Evolutionary conservation across 2,888 invertebrate species (phyloP).

Genomic region (Apotomis betuletana): DNA sequence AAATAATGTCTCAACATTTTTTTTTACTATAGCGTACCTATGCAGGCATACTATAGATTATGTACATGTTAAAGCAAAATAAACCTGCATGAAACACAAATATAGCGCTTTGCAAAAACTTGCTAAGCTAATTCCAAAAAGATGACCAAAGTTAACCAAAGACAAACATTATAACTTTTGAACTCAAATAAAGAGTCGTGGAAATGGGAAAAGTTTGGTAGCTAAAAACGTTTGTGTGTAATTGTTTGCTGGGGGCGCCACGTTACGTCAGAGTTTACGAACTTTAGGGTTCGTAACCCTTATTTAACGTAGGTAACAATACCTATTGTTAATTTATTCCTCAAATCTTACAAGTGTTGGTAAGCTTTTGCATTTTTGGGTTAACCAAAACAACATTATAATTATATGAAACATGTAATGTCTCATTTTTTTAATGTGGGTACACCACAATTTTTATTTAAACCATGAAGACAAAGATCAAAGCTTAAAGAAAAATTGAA

Average conservation of each 20-base stretch:
- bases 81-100: background rate
- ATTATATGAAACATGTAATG: no score
- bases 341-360: no score
- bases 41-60: no score
- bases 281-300: background rate
- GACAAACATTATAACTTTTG: slow-evolving; percentile 15
- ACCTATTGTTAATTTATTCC: no score
- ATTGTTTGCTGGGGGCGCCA: slow-evolving; percentile 12
- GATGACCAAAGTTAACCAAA: slow-evolving; percentile 18
- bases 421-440: no score
- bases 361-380: no score
- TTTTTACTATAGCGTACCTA: no score
- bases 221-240: slow-evolving; percentile 6
- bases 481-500: no score
- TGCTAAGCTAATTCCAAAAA: slow-evolving; percentile 9
- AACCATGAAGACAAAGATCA: no score
- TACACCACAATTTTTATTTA: no score
- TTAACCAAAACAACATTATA: no score
- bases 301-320: background rate
- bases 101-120: background rate
- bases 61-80: background rate
- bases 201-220: slow-evolving; percentile 33
- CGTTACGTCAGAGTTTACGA: background rate
- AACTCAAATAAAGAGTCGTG: slow-evolving; percentile 28
- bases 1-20: no score